Evolutionary conservation across 2,797 vertebrate species (phyloP).

Genomic region (Chanos chanos): DNA sequence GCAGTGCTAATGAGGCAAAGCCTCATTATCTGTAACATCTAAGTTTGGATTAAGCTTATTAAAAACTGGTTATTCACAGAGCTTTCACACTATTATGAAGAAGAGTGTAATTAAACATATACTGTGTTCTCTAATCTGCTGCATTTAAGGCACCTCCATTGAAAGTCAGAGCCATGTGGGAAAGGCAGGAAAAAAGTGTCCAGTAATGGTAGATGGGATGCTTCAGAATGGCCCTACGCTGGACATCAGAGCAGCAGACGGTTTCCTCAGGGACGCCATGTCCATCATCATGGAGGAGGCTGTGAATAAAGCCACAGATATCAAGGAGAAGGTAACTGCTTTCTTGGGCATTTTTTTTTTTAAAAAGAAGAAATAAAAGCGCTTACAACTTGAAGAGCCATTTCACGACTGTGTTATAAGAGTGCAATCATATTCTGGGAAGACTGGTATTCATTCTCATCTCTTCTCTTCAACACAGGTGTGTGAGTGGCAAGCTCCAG

Average conservation of each 20-base stretch:
- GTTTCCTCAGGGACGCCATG: constrained; percentile 75
- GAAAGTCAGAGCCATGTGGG: neutral
- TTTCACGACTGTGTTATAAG: no score
- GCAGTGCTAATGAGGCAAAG: no score
- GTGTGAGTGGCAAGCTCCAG: constrained; percentile 78
- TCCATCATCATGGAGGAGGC: constrained; percentile 77
- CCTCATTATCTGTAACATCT: no score
- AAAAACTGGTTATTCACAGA: no score
- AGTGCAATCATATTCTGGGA: no score
- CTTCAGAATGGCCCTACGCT: constrained; percentile 67
- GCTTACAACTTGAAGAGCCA: no score
- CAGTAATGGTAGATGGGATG: constrained; percentile 67
- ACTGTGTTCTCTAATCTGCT: neutral
- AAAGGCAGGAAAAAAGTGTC: constrained; percentile 55
- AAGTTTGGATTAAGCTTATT: no score
- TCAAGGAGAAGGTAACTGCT: constrained; percentile 74
- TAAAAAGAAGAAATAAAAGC: neutral
- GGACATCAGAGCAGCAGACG: constrained; percentile 67
- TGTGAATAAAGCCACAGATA: constrained; percentile 72
- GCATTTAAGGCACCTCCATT: neutral
- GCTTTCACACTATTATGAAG: neutral
- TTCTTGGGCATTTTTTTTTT: neutral
- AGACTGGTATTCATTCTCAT: constrained; percentile 1
- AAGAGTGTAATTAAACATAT: neutral
- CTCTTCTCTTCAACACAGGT: constrained; percentile 61